A percentile compares a stretch with the other conserved stretches of the same genome.
Evolutionary conservation across 1,140 invertebrate species (phyloP).

Genomic region (Maniola jurtina): DNA sequence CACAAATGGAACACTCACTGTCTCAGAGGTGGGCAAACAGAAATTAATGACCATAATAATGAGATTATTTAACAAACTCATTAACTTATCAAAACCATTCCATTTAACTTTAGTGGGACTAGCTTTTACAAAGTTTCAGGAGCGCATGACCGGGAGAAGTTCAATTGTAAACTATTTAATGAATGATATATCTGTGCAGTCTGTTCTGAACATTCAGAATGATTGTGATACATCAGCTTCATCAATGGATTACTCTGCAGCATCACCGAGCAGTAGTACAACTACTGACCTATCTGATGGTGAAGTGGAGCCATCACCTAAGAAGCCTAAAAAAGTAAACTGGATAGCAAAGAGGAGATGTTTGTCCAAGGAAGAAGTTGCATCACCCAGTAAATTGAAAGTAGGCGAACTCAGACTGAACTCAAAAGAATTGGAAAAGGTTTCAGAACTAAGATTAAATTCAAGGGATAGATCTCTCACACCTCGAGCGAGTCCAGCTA

Average conservation of each 20-base stretch:
- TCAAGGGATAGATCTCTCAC: conserved; percentile 76
- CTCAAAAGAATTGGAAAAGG: conserved; percentile 78
- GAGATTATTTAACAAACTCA: conserved; percentile 86
- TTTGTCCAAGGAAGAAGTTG: conserved; percentile 73
- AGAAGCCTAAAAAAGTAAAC: conserved; percentile 80
- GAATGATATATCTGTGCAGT: conserved; percentile 85
- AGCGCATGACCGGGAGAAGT: conserved; percentile 81
- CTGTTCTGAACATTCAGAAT: conserved; percentile 82
- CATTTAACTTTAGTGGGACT: conserved; percentile 88
- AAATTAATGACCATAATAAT: conserved; percentile 85
- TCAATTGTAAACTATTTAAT: conserved; percentile 86
- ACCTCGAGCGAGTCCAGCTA: conserved; percentile 67
- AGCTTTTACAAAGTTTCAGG: conserved; percentile 88
- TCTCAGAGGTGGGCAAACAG: conserved; percentile 79
- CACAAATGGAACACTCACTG: conserved; percentile 74
- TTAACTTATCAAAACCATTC: conserved; percentile 85
- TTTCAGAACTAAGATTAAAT: conserved; percentile 68
- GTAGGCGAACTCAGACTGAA: conserved; percentile 81
- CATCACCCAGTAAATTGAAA: conserved; percentile 81
- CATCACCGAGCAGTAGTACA: conserved; percentile 79
- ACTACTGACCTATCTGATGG: conserved; percentile 77
- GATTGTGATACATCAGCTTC: conserved; percentile 76
- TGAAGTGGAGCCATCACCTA: conserved; percentile 85
- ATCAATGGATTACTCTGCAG: conserved; percentile 78
- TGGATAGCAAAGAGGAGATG: conserved; percentile 73